A percentile compares a stretch with the other conserved stretches of the same genome.
Evolutionary conservation across 1,140 invertebrate species (phyloP).

Genomic region (Drosophila yakuba): DNA sequence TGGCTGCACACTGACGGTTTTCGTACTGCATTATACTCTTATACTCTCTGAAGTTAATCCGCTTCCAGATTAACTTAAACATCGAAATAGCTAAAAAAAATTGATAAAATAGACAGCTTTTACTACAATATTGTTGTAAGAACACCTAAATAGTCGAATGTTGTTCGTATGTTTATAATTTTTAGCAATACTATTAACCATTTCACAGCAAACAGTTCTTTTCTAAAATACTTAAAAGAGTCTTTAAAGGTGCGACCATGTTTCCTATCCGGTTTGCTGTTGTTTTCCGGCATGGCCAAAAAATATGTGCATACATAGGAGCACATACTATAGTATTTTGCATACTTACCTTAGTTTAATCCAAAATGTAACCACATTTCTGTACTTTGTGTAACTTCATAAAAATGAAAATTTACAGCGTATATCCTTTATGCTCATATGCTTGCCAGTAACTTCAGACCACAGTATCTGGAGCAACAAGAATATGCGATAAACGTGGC

Average conservation of each 20-base stretch:
- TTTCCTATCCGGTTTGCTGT: constrained; percentile 8
- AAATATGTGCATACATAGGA: constrained; percentile 34
- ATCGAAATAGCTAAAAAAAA: not conserved
- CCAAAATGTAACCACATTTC: constrained; percentile 79
- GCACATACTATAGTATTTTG: constrained; percentile 38
- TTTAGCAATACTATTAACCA: no score
- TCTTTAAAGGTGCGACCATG: not conserved
- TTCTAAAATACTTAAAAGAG: not conserved
- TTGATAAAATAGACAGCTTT: not conserved
- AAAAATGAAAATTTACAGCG: constrained; percentile 81
- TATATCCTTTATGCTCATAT: constrained; percentile 78
- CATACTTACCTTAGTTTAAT: constrained; percentile 71
- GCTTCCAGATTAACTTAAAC: not conserved
- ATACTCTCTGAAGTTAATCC: no score
- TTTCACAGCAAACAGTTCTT: no score
- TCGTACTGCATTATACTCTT: not conserved
- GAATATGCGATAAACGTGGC: constrained; percentile 66
- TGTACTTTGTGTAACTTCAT: constrained; percentile 77
- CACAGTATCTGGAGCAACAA: constrained; percentile 38
- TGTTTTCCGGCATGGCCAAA: constrained; percentile 17
- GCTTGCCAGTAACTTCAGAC: constrained; percentile 47
- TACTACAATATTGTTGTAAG: not conserved
- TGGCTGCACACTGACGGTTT: no score
- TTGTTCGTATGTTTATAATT: no score
- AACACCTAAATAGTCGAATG: accelerated